Base-by-base conservation (phyloP, 2,888 invertebrate genomes). In the Mesopsocus fuscifrons region DNA sequence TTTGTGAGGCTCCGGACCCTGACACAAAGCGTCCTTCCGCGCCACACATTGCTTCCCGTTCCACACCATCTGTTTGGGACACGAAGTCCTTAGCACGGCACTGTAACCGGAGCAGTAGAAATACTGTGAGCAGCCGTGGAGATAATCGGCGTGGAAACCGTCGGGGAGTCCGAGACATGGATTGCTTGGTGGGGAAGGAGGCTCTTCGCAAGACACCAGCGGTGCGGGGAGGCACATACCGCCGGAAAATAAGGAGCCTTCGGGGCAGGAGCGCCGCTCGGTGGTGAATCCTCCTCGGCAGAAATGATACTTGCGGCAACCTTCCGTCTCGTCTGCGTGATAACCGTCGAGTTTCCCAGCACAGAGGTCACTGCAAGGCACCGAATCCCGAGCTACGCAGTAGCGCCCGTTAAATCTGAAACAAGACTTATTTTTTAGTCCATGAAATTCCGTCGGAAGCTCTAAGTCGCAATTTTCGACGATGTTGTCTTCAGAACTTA, bases 221-320 rank as follows among this genome's bases (percentile, higher is more conserved):
- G 26, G 26, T 9, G 26, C 48, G 8, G 57, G 57, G 21, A 59
- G 55, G 48, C 60, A 60, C 41, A 44, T 49, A 11, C 44, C 30
- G 2, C 59, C 59, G 49, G 59, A 55, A 41, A 57, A 59, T 3
- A 57, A 50, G 1, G 56, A 54, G 18, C 54, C 54, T 31, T 51
- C 50, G 1, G 53, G 49, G 46, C 61, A 60, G n/a, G 50, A 47
- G 30, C 53, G 49, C 11, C 64, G 62, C 34, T 60, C 51, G 11
- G 61, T 57, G 1, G 65, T 63, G 33, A 64, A 55, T 49, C 66
- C 67, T 15, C 63, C 58, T 1, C 61, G 56, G 51, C 70, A 71
- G 50, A 64, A 63, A 52, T 60, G 64, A 63, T 67, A 70, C 21
- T 65, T 62, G 8, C 55, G 54, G 50, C 70, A 70, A 47, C 62